Base-by-base conservation (phyloP, 2,888 invertebrate genomes). In the Anticlea derivata region DNA sequence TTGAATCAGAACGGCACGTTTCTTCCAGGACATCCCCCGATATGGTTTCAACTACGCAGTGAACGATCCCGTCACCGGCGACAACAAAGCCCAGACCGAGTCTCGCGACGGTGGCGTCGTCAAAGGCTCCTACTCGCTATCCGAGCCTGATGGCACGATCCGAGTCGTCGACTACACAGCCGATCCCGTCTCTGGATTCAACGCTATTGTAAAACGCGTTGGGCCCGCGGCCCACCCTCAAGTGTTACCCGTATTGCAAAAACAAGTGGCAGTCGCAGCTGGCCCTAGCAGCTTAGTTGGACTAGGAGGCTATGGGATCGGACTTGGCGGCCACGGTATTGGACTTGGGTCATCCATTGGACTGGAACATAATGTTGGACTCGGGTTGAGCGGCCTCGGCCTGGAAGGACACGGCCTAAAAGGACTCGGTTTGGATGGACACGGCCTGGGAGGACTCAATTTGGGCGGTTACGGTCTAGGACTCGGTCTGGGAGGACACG, bases 31-130 rank as follows among this genome's bases (percentile, higher is more conserved):
- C 29, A 66, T 80, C 53, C 90, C 89, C 8, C 79, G 78, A 43
- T 91, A 91, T 68, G 81, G 79, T 52, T 91, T 89, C 73, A 86
- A 89, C 74, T 91, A 91, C 65, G 88, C 87, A 20, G 91, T 91
- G 10, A 85, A 75, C 65, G 91, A 91, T 60, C 88, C 90, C 1
- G 53, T 71, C 48, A 91, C 90, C 12, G 91, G 91, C 49, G 91
- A 91, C 73, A 74, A 84, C 58, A 91, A 91, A 56, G 78, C 84
- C 5, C 91, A 91, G 59, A 70, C 73, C 1, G 91, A 91, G 61
- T 65, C 78, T 8, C 83, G 91, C 37, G 84, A 84, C 30, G 91
- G 91, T 8, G 89, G 79, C 57, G 67, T 80, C 40, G 91, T 91
- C 6, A 85, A 81, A 50, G 90, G 90, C 29, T 86, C 86, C 0